Conservation (phyloP, 2,797 vertebrate genomes). For the Trematocara caparti region DNA sequence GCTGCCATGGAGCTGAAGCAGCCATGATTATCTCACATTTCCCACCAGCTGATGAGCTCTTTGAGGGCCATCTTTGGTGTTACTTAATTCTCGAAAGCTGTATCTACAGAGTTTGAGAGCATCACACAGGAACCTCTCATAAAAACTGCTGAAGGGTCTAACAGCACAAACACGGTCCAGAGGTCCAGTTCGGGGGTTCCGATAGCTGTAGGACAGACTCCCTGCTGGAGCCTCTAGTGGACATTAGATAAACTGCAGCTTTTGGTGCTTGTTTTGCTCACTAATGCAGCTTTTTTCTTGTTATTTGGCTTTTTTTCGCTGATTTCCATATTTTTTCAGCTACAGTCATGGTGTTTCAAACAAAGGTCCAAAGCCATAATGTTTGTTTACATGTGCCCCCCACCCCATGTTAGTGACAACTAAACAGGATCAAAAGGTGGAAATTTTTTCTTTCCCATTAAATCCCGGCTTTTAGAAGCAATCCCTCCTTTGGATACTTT, state of each 20-base stretch:
- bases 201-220: background rate
- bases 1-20: fast-evolving
- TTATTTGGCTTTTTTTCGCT: background rate
- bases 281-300: background rate
- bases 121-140: background rate
- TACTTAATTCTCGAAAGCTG: background rate
- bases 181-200: background rate
- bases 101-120: background rate
- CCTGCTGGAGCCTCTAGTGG: background rate
- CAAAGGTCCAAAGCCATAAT: background rate
- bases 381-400: background rate
- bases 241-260: background rate
- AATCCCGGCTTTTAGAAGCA: background rate
- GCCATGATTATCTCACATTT: background rate
- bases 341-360: background rate
- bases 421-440: background rate
- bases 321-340: background rate
- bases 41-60: background rate
- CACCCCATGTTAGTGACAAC: background rate
- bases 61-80: background rate
- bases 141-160: background rate
- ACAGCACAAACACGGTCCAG: background rate
- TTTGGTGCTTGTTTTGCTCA: background rate
- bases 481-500: background rate
- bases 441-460: background rate